Conservation (phyloP, 2,888 invertebrate species). For the Seladonia tumulorum region DNA sequence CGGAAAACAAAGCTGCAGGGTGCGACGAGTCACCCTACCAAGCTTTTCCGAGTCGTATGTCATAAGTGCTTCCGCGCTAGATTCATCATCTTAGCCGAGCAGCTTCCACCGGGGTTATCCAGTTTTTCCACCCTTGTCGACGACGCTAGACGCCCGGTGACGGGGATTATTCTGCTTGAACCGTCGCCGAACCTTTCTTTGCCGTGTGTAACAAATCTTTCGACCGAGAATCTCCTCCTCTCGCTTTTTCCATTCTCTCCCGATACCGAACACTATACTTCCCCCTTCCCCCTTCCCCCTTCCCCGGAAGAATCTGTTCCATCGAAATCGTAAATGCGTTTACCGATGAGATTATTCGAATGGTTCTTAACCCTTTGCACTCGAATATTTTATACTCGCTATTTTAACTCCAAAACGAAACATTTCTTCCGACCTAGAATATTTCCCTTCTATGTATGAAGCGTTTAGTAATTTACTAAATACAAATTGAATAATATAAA, state of each 20-base stretch:
- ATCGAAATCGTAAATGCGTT: no score
- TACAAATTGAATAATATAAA: no score
- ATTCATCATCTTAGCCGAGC: conserved; percentile 82
- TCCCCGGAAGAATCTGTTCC: no score
- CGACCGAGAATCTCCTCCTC: conserved; percentile 34
- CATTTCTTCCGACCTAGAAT: no score
- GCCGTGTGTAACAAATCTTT: conserved; percentile 61
- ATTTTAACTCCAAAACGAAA: no score
- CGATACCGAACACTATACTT: background rate
- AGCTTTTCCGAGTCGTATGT: conserved; percentile 80
- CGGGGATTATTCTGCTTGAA: conserved; percentile 73
- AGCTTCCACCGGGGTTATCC: conserved; percentile 78
- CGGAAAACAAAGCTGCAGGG: conserved; percentile 83
- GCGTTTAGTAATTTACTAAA: no score
- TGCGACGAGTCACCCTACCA: conserved; percentile 75
- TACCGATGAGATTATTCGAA: no score
- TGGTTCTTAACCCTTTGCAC: no score
- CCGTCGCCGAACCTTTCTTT: conserved; percentile 68
- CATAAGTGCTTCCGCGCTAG: conserved; percentile 84
- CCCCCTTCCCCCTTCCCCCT: no score
- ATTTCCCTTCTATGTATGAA: no score
- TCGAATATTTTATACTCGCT: no score
- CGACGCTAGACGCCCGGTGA: conserved; percentile 71
- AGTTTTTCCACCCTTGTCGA: conserved; percentile 79
- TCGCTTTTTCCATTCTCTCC: conserved; percentile 1